Evolutionary conservation across 2,888 invertebrate species (phyloP), one percentile per base, ranked within the genome.

Genomic region (Julus scanicus): DNA sequence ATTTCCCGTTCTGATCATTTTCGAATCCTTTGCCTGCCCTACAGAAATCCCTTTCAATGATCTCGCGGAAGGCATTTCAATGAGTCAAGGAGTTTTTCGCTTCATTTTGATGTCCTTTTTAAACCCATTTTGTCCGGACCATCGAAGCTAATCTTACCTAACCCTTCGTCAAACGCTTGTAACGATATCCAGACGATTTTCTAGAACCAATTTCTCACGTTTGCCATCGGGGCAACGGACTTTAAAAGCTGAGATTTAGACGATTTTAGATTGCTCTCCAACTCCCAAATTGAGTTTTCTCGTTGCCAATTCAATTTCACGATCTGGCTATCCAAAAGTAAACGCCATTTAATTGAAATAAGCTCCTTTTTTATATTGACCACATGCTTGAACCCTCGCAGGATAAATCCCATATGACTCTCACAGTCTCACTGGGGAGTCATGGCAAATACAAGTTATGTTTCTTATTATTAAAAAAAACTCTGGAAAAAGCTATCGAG

Each of bases 101-200:
- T 71, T 2, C 5, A 2, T 71, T 71, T 71, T 29, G 20, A 71
- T 29, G 71, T 71, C 71, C 29, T 71, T 71, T 71, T 71, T 71
- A 71, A 71, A 71, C 71, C 71, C 71, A 71, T 71, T 71, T 71
- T 71, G 71, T 71, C 71, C 6, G 29, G 29, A 29, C 71, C 29
- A 71, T 71, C 71, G 71, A 29, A 29, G 71, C 71, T 71, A 71
- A 71, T 71, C 71, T 71, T 71, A 71, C 71, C 29, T 71, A 71
- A 71, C 71, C 71, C 71, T 71, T 71, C 71, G 71, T 29, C 71
- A 71, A 71, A 71, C 29, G 29, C 1, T 29, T 29, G 20, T n/a
- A 29, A 71, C n/a, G 71, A 71, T n/a, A 71, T n/a, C 71, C 71
- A 1, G 9, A 29, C 20, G 71, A 71, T 71, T 71, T 63, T 71